Conservation (phyloP, 2,113 vertebrate genomes). For the Physeter macrocephalus region DNA sequence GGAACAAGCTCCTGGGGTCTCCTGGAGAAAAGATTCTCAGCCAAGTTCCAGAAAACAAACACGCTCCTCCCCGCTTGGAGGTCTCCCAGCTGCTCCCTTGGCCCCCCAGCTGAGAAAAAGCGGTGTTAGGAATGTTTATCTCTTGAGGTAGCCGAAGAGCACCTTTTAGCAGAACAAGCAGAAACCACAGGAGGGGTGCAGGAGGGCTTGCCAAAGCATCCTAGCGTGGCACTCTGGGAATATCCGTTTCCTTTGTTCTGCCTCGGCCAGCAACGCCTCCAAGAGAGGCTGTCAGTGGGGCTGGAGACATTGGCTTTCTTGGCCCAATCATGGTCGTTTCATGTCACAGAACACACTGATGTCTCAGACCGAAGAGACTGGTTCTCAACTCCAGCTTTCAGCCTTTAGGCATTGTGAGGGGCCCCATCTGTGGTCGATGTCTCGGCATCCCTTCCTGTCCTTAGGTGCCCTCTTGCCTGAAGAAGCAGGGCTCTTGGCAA, state of each 20-base stretch:
- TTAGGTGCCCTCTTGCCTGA: neutral
- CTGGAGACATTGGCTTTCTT: neutral
- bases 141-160: neutral
- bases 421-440: neutral
- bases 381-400: neutral
- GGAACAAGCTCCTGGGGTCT: neutral
- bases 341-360: neutral
- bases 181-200: neutral
- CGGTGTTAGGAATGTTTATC: neutral
- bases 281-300: rapidly evolving
- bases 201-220: neutral
- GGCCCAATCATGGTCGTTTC: neutral
- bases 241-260: neutral
- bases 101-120: neutral
- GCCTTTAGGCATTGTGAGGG: neutral
- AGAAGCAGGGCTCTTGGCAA: neutral
- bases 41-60: neutral
- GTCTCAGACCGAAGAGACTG: neutral
- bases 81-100: conserved; percentile 14
- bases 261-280: neutral
- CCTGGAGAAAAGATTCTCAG: conserved; percentile 5
- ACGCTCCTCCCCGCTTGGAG: neutral
- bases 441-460: neutral
- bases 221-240: neutral
- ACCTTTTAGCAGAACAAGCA: neutral